These are phyloP conservation scores for Heliconius sara DNA, from an alignment of 2,888 invertebrate species.

Conservation along the genomic window DNA sequence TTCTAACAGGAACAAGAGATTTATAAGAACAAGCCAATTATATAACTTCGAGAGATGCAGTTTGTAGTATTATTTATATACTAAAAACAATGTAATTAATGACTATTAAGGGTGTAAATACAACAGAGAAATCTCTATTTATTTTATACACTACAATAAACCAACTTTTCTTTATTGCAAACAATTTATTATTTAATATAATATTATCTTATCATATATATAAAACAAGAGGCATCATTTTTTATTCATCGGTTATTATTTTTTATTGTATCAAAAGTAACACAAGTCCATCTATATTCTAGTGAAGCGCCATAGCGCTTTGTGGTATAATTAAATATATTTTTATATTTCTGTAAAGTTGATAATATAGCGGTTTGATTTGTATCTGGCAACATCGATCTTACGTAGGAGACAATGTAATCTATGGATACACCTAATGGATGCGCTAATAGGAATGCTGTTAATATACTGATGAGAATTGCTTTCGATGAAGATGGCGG, in stretches of 20 bases:
- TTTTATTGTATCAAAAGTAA: slow-evolving; percentile 62
- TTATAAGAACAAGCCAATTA: no score
- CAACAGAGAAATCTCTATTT: no score
- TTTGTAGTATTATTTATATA: no score
- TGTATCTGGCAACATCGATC: slow-evolving; percentile 62
- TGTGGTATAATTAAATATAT: slow-evolving; percentile 60
- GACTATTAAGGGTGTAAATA: no score
- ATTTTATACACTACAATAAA: not conserved
- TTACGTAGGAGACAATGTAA: slow-evolving; percentile 67
- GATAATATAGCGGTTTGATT: slow-evolving; percentile 59
- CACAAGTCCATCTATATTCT: slow-evolving; percentile 65
- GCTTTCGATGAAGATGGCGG: slow-evolving; percentile 61
- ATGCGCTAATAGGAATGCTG: slow-evolving; percentile 72
- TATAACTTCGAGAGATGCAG: no score
- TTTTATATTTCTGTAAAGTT: slow-evolving; percentile 61
- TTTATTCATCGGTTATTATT: slow-evolving; percentile 46
- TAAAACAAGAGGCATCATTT: not conserved
- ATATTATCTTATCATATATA: not conserved
- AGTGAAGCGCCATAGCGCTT: slow-evolving; percentile 62
- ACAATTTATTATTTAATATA: not conserved
- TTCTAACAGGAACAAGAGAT: no score
- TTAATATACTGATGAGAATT: slow-evolving; percentile 71
- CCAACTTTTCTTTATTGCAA: not conserved
- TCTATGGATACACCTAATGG: slow-evolving; percentile 70
- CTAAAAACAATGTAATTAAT: no score